These are phyloP conservation scores for Cryptoblepharus egeriae DNA, from an alignment of 2,797 vertebrate genomes.

Conservation along the genomic window DNA sequence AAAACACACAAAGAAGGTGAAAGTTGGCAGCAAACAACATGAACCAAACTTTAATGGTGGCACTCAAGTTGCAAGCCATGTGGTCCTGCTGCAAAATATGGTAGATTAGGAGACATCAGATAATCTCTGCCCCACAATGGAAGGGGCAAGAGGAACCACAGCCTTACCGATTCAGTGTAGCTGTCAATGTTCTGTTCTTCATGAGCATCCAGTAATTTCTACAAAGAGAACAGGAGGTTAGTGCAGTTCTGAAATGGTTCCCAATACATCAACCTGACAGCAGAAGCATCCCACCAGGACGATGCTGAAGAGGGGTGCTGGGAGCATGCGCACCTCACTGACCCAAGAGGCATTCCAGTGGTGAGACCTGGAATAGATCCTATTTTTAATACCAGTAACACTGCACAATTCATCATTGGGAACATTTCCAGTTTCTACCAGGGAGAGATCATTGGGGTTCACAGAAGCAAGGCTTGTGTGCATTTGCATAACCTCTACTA, in stretches of 20 bases:
- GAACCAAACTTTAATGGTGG: not conserved
- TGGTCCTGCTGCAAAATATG: too few species aligned
- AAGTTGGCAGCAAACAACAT: not conserved
- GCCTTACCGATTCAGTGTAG: constrained; percentile 89
- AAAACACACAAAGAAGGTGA: not conserved
- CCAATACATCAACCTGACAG: not conserved
- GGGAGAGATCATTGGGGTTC: not conserved
- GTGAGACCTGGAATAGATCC: not conserved
- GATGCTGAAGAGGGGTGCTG: not conserved
- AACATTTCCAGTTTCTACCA: not conserved
- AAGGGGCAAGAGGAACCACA: constrained; percentile 6
- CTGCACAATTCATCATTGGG: not conserved
- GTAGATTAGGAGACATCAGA: not conserved
- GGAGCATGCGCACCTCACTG: too few species aligned
- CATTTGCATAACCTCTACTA: not conserved
- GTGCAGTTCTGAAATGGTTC: not conserved
- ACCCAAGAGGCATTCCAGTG: not conserved
- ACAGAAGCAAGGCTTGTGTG: not conserved
- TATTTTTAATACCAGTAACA: not conserved
- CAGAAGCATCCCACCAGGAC: not conserved
- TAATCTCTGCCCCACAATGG: not conserved
- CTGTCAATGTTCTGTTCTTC: constrained; percentile 92
- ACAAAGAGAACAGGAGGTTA: constrained; percentile 9
- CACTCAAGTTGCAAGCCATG: not conserved
- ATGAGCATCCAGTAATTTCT: constrained; percentile 92